A percentile compares a stretch with the other conserved stretches of the same genome.
These are phyloP conservation scores for Schlechtendalia chinensis DNA, from an alignment of 1,140 invertebrate species.

Conservation along the genomic window DNA sequence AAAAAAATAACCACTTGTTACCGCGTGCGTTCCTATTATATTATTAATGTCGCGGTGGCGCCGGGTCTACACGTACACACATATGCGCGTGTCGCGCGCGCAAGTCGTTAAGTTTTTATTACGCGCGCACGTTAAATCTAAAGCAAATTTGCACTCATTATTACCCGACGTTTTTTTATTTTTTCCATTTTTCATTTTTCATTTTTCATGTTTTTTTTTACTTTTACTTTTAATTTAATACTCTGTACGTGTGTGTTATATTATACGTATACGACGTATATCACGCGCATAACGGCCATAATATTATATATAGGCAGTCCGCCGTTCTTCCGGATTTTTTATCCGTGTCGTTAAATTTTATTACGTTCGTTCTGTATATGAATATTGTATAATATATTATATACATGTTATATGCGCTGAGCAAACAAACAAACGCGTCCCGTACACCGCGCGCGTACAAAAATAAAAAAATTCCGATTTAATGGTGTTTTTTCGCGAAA, in stretches of 20 bases:
- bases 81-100: neutral
- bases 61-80: neutral
- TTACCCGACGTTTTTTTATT: neutral
- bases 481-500: neutral
- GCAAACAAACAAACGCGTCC: too few species aligned
- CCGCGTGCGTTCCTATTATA: neutral
- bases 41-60: neutral
- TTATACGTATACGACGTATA: neutral
- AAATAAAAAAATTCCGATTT: neutral
- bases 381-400: neutral
- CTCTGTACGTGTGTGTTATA: neutral
- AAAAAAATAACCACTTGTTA: slow-evolving; percentile 30
- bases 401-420: neutral
- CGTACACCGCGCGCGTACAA: too few species aligned
- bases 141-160: slow-evolving; percentile 18
- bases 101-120: slow-evolving; percentile 24
- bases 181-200: too few species aligned
- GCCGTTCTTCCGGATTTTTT: slow-evolving; percentile 8
- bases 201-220: neutral
- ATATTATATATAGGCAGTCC: too few species aligned
- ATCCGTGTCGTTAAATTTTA: slow-evolving; percentile 20
- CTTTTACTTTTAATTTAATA: slow-evolving; percentile 13
- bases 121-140: neutral
- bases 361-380: neutral
- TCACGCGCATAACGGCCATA: neutral